Evolutionary conservation across 2,113 vertebrate species (phyloP), one percentile per base, ranked within the genome.

Genomic region (Agelaius phoeniceus): DNA sequence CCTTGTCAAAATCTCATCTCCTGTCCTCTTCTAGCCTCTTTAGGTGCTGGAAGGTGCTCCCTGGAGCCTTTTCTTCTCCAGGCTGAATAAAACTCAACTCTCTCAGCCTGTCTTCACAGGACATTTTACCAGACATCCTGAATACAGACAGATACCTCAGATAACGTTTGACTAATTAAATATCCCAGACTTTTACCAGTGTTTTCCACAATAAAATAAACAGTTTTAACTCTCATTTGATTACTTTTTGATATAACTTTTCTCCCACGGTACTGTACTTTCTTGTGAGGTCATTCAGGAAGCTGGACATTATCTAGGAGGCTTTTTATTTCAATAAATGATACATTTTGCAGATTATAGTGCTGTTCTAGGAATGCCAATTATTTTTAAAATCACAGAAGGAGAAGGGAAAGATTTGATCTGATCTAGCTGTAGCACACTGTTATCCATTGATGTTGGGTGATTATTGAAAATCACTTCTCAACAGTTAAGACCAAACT

Each of bases 301-400:
- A 96, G 28, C 43, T 69, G 52, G 65, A 68, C 10, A 13, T 88
- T 90, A 75, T 75, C 44, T 43, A 76, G 67, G 52, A 68, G 15
- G 20, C 9, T 87, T 84, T 91, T 80, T 63, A 28, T 91, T 83
- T 90, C 52, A 88, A 88, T 61, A 96, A 85, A 92, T 68, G 0
- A 77, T 61, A 81, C 10, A 44, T 89, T 78, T 81, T 65, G 13
- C 21, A 89, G 61, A 72, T 89, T 79, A 43, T 26, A 57, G 81
- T 63, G 67, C 37, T 72, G 26, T 61, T 87, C 41, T 30, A 78
- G 69, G 74, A 92, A 95, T 72, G 35, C 37, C 90, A 96, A 54
- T 90, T 96, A 93, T 35, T 92, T 48, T 35, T 75, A 94, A 93
- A 74, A 65, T 84, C 65, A 93, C 67, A 82, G 73, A 88, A 87